Evolutionary conservation across 2,888 invertebrate genomes (phyloP).

Genomic region (Cyrtodaria siliqua): DNA sequence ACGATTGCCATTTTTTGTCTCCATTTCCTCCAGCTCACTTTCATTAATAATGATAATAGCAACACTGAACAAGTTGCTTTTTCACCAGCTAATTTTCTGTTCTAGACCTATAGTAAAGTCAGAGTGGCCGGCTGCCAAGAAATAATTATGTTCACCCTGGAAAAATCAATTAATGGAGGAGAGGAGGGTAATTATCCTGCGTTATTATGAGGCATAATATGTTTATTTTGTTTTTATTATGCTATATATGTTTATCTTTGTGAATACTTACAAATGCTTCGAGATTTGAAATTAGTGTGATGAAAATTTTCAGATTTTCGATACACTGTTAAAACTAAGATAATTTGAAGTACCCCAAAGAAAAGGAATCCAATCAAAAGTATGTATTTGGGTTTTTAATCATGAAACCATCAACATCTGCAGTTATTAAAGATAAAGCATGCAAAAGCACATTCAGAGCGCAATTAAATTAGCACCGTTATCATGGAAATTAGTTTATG

Average conservation of each 20-base stretch:
- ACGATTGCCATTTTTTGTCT: too few species aligned
- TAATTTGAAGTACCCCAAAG: too few species aligned
- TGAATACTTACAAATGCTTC: constrained; percentile 22
- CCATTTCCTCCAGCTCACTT: constrained; percentile 36
- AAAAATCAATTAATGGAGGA: constrained; percentile 66
- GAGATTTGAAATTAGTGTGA: not conserved
- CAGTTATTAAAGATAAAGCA: too few species aligned
- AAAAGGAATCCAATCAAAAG: too few species aligned
- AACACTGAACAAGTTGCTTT: constrained; percentile 51
- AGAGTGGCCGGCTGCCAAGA: constrained; percentile 57
- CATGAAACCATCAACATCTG: too few species aligned
- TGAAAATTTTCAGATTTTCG: constrained; percentile 16
- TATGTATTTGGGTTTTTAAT: too few species aligned
- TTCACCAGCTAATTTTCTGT: constrained; percentile 36
- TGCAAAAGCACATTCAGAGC: too few species aligned
- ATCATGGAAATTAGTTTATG: too few species aligned
- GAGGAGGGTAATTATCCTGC: constrained; percentile 55
- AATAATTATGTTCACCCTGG: constrained; percentile 60
- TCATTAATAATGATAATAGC: constrained; percentile 54
- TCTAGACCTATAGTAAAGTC: constrained; percentile 19
- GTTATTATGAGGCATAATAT: constrained; percentile 57
- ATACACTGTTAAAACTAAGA: too few species aligned
- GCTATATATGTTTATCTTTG: constrained; percentile 46
- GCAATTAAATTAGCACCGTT: too few species aligned
- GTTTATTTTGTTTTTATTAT: constrained; percentile 59